Base-by-base conservation (phyloP, 2,888 invertebrate genomes). In the Fragum sueziense region DNA sequence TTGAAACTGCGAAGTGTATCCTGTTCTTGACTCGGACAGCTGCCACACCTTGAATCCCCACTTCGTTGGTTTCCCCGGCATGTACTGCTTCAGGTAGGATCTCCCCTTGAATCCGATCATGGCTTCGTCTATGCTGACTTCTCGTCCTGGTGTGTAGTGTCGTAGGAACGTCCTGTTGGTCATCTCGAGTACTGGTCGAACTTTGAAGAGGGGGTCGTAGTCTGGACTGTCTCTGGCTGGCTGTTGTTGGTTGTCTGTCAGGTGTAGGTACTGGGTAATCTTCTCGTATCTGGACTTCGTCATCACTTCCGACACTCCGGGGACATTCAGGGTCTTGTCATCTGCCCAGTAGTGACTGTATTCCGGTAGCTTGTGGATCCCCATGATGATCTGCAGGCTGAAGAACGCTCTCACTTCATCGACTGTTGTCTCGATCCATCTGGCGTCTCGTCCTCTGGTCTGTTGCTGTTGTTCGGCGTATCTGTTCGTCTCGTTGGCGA, bases 101-200 rank as follows among this genome's bases (percentile, higher is more conserved):
- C 74, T 67, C 4, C 80, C 80, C 65, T 82, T 82, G 33, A 76
- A 82, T 4, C 72, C 79, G 20, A 80, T 68, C 74, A 80, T 85
- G 27, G 41, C n/a, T n/a, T 79, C 74, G 51, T 82, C 79, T 14
- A 76, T 59, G 2, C 67, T 73, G 0, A 74, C 2, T 14, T 82
- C 75, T 27, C 75, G 27, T 1, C 47, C 68, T 1, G 77, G 25
- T 11, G 59, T 47, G 65, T 61, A 83, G 11, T n/a, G 14, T 11
- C 17, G 27, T 70, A 11, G n/a, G n/a, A n/a, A n/a, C n/a, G n/a
- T n/a, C n/a, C n/a, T n/a, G n/a, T n/a, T n/a, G n/a, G n/a, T n/a
- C n/a, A n/a, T n/a, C n/a, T n/a, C n/a, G n/a, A n/a, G n/a, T n/a
- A n/a, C n/a, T n/a, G n/a, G n/a, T n/a, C 71, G 27, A 9, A 79